Evolutionary conservation across 1,140 invertebrate species (phyloP).

Genomic region (Pseudachorutes palmiensis): DNA sequence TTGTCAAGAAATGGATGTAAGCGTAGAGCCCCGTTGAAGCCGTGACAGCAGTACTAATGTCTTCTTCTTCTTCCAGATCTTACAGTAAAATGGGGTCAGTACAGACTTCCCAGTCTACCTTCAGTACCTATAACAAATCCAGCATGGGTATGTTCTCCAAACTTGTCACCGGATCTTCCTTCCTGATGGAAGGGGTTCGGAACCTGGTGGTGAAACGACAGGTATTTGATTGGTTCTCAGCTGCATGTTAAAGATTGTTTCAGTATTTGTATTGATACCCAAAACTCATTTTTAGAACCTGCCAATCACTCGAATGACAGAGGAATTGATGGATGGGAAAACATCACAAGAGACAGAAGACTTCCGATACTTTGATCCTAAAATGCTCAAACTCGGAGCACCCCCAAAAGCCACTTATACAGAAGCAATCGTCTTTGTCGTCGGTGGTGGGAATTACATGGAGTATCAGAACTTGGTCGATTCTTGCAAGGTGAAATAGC

Average conservation of each 20-base stretch:
- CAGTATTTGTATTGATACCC: not conserved
- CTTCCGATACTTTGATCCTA: conserved; percentile 86
- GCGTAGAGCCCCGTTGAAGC: conserved; percentile 38
- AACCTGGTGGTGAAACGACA: conserved; percentile 97
- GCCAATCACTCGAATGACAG: conserved; percentile 82
- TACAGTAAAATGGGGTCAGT: conserved; percentile 67
- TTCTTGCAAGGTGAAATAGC: conserved; percentile 65
- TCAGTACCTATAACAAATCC: conserved; percentile 5
- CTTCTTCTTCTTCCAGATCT: conserved; percentile 49
- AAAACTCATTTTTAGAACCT: conserved; percentile 58
- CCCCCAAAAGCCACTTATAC: conserved; percentile 52
- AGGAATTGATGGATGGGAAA: conserved; percentile 81
- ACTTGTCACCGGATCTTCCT: conserved; percentile 89
- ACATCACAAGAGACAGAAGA: conserved; percentile 67
- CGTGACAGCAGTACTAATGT: conserved; percentile 13
- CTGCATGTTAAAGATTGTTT: conserved; percentile 17
- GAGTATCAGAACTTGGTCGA: conserved; percentile 98
- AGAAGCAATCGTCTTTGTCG: conserved; percentile 91
- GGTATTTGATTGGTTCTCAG: no score
- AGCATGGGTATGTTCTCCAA: conserved; percentile 81
- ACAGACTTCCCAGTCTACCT: not conserved
- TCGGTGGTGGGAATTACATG: conserved; percentile 98
- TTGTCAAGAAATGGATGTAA: conserved; percentile 85
- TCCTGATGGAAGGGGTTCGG: conserved; percentile 99
- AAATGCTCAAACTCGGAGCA: conserved; percentile 63